Base-by-base conservation (phyloP, 2,797 vertebrate genomes). In the Eospalax fontanierii region DNA sequence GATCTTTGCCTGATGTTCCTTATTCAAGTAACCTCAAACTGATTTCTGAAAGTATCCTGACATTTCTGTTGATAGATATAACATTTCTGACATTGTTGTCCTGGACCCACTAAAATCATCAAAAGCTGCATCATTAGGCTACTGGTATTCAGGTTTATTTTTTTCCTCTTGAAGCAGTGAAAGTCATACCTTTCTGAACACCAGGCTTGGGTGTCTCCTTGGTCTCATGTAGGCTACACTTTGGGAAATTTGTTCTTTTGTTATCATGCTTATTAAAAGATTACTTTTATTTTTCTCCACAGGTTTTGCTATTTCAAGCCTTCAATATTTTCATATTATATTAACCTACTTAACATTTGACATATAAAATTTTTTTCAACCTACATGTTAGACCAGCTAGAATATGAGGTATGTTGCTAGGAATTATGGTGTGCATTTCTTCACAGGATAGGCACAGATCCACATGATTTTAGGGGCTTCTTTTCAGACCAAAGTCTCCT, bases 11-110 rank as follows among this genome's bases (percentile, higher is more conserved):
- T 54, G n/a, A 28, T 68, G 30, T 97, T 74, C 95, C 11, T 50
- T 26, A 33, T 50, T 75, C 21, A 95, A 81, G 19, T 57, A 2
- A 68, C 73, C 26, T 59, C 7, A 59, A 87, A 78, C 16, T 46
- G 68, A 8, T 79, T 88, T 95, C 74, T 85, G 12, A 93, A 80
- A 96, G 4, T 66, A 76, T 82, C 0, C 33, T 93, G 11, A 1
- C 24, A 80, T 83, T 90, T 66, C 21, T 89, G n/a, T 87, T 94
- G 22, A 83, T 35, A 79, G 35, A 11, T 63, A 11, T 54, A 76
- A 12, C 5, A n/a, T 95, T 91, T 30, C 57, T 46, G 30, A 68
- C 2, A 66, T 30, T 21, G 70, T 40, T 79, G 11, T 4, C 43
- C 26, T 80, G 75, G 30, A 80, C 65, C 6, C 38, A 82, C 63